These are phyloP conservation scores for Paramormyrops hopkinsi DNA, from an alignment of 2,797 vertebrate species.

Conservation along the genomic window DNA sequence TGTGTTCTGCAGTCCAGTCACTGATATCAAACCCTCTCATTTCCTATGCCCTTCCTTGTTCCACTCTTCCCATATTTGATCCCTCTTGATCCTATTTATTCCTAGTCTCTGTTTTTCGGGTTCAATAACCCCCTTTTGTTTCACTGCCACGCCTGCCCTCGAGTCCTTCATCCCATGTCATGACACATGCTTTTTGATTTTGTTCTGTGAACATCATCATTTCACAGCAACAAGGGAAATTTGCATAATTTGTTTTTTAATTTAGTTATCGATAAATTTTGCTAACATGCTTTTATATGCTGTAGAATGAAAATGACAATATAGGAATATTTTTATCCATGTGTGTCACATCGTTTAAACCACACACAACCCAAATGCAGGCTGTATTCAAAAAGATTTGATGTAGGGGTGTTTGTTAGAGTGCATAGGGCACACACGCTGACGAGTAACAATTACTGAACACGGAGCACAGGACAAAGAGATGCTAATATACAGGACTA, in stretches of 20 bases:
- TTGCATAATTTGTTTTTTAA: not conserved
- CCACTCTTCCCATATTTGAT: not conserved
- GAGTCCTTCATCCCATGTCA: not conserved
- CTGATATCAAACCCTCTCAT: not conserved
- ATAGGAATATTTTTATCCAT: not conserved
- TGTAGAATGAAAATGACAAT: not conserved
- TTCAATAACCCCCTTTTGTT: not conserved
- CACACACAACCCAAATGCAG: not conserved
- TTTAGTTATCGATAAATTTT: not conserved
- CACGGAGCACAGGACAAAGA: not conserved
- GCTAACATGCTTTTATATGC: not conserved
- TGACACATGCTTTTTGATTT: not conserved
- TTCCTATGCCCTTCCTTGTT: not conserved
- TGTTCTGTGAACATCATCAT: not conserved
- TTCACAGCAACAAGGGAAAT: not conserved
- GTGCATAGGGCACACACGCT: not conserved
- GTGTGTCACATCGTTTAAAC: not conserved
- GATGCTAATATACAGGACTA: not conserved
- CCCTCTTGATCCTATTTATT: not conserved
- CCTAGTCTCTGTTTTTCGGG: not conserved
- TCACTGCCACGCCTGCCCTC: not conserved
- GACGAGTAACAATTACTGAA: not conserved
- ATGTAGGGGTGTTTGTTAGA: not conserved
- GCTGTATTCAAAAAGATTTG: not conserved
- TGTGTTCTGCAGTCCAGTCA: not conserved